Conservation (phyloP, 2,797 vertebrate genomes). For the Lithobates pipiens region DNA sequence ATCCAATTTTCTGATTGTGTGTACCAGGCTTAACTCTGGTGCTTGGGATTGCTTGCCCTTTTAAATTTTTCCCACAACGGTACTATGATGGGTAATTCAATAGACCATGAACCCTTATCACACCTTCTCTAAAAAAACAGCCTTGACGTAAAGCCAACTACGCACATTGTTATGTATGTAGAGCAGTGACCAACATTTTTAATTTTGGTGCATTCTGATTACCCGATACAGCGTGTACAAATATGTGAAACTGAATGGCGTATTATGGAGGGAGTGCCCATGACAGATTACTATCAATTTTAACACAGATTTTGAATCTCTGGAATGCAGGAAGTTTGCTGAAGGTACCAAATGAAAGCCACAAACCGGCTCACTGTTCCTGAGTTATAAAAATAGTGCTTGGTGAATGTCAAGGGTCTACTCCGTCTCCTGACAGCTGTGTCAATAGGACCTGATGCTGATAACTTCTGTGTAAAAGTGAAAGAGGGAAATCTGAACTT, state of each 20-base stretch:
- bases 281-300: not conserved
- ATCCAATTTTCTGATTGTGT: too few relatives aligned
- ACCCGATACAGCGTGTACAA: not conserved
- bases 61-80: too few relatives aligned
- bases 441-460: not conserved
- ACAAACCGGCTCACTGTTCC: not conserved
- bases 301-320: too few relatives aligned
- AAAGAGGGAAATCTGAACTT: not conserved
- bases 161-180: not conserved
- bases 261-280: not conserved
- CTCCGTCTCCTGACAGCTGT: too few relatives aligned
- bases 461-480: not conserved
- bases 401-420: not conserved
- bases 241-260: not conserved
- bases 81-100: too few relatives aligned
- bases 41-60: too few relatives aligned
- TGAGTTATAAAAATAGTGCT: not conserved
- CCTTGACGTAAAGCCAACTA: not conserved
- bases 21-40: too few relatives aligned
- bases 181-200: not conserved
- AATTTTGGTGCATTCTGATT: not conserved
- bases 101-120: too few relatives aligned
- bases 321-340: slow-evolving; percentile 14
- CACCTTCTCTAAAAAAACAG: not conserved
- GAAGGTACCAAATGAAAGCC: not conserved